Base-by-base conservation (phyloP, 2,797 vertebrate genomes). In the Anolis apletophallus region DNA sequence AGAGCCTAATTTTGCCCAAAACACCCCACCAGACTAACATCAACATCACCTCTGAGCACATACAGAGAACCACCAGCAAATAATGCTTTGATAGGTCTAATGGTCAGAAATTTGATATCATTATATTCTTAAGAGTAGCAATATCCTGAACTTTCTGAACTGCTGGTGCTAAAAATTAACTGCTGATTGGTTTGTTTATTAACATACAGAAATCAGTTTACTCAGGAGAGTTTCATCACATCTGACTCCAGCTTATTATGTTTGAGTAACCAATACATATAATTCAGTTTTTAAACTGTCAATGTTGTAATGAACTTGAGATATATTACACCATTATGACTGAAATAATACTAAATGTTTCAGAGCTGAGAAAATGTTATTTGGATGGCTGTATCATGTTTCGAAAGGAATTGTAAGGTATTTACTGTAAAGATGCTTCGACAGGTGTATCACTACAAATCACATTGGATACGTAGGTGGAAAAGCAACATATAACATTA, bases 401-500 rank as follows among this genome's bases (percentile, higher is more conserved):
- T 29, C 29, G 21, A 29, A 64, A 46, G 16, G 78, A 16, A 46
- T 29, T 36, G 21, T 34, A 23, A 32, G 21, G 12, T 12, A 12
- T 36, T 36, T 61, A 13, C 21, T 80, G 57, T 40, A 80, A 61
- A 29, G 57, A 64, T 40, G n/a, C 14, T n/a, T 2, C 8, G 29
- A 10, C 19, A 23, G 68, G 34, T 12, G n/a, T 34, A 34, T 7
- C 32, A 11, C 32, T 36, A 2, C 34, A 14, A 64, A 12, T 54
- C 54, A 59, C 55, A 59, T 13, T 59, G 17, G 32, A 23, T 21
- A 80, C 57, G 61, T 23, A 40, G 40, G 32, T 61, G 34, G 19
- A 46, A 80, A 78, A 79, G 17, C 77, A 79, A 55, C 19, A 80
- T 26, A 40, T 26, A 80, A 80, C 23, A 80, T 8, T 57, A 80